phyloP scores from a whole-genome alignment of 2,888 invertebrate genomes.

The Cerastoderma edule region DNA sequence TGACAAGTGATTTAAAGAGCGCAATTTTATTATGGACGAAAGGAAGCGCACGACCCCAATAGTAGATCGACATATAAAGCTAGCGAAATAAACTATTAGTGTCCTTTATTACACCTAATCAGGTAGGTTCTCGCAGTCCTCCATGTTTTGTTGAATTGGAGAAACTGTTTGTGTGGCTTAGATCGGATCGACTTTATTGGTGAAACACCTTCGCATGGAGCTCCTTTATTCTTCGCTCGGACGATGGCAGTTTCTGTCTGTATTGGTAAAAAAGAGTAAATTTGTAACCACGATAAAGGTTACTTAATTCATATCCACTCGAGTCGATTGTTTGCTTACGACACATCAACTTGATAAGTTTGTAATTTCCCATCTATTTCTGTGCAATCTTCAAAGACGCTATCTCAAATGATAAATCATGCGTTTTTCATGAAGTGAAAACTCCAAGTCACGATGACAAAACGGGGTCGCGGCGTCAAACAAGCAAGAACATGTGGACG shows the following conservation, averaged over 20 bases:
- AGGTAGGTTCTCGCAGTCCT: too few species aligned
- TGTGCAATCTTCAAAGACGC: slow-evolving; percentile 5
- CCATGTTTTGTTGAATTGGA: too few species aligned
- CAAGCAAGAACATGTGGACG: background rate
- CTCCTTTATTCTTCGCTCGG: background rate
- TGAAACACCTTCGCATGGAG: background rate
- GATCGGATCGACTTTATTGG: background rate
- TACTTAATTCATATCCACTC: background rate
- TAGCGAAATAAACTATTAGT: too few species aligned
- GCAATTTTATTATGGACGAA: too few species aligned
- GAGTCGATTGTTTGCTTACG: background rate
- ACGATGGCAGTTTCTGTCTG: background rate
- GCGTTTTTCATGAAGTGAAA: slow-evolving; percentile 8
- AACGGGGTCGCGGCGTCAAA: background rate
- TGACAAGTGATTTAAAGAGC: too few species aligned
- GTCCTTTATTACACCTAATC: too few species aligned
- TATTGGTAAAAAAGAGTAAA: background rate
- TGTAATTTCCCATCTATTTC: background rate
- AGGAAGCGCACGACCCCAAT: too few species aligned
- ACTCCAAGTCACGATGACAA: background rate
- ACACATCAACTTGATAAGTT: too few species aligned
- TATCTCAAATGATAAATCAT: background rate
- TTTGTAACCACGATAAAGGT: background rate
- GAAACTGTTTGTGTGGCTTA: too few species aligned
- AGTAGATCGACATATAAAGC: too few species aligned